These are phyloP conservation scores for Teleiodes luculella DNA, from an alignment of 2,888 invertebrate genomes.

Conservation along the genomic window DNA sequence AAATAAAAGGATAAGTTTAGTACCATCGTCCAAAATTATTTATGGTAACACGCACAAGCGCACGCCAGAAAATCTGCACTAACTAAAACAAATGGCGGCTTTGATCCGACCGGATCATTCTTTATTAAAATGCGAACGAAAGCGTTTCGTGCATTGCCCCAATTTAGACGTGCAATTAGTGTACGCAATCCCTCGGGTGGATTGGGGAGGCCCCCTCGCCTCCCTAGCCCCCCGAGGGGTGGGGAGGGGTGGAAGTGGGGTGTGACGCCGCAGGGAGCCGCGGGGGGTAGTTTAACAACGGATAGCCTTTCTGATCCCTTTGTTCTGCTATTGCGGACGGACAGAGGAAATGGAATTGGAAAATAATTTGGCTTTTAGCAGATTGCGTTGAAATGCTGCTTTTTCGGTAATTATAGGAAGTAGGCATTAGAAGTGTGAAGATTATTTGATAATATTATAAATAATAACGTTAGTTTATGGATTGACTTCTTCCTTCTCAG, in stretches of 20 bases:
- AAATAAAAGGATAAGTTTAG: too few species aligned
- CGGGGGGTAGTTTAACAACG: conserved; percentile 35
- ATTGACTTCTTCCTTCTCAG: too few species aligned
- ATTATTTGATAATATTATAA: too few species aligned
- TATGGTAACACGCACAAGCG: conserved; percentile 21
- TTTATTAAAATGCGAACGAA: conserved; percentile 68
- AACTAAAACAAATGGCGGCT: conserved; percentile 70
- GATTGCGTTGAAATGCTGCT: conserved; percentile 45
- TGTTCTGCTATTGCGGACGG: conserved; percentile 55
- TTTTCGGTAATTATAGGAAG: conserved; percentile 13
- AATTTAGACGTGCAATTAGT: conserved; percentile 74
- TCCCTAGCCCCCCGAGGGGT: conserved; percentile 14
- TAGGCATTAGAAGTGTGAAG: not conserved
- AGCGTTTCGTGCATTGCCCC: conserved; percentile 71
- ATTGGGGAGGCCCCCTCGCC: conserved; percentile 38
- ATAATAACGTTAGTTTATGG: too few species aligned
- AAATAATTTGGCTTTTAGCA: conserved; percentile 76
- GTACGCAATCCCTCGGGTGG: conserved; percentile 44
- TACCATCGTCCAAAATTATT: not conserved
- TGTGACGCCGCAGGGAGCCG: conserved; percentile 23
- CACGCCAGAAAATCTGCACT: conserved; percentile 50
- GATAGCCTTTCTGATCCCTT: conserved; percentile 62
- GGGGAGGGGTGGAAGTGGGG: conserved; percentile 27
- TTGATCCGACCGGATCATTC: conserved; percentile 60
- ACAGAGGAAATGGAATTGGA: conserved; percentile 72